These are phyloP conservation scores for Drosophila pectinifera DNA, from an alignment of 1,140 invertebrate genomes.

Conservation along the genomic window DNA sequence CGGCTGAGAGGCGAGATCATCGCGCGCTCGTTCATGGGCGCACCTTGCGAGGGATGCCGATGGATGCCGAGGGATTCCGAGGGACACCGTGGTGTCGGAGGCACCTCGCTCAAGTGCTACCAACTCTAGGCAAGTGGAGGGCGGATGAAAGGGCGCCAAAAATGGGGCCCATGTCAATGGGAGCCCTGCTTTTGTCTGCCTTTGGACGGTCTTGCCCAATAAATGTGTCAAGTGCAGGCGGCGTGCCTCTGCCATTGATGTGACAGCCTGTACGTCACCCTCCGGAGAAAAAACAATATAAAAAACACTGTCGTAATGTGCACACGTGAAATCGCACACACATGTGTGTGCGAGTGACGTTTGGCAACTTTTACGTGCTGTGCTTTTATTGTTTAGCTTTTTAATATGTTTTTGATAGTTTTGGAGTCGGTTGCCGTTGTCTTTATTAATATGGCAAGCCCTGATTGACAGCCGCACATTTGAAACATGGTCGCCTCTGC, in stretches of 20 bases:
- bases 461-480: conserved; percentile 50
- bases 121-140: conserved; percentile 37
- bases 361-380: conserved; percentile 54
- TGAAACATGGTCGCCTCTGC: conserved; percentile 1
- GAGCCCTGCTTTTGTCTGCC: conserved; percentile 73
- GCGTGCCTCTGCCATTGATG: conserved; percentile 73
- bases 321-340: conserved; percentile 30
- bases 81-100: conserved; percentile 1
- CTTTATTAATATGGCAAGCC: conserved; percentile 52
- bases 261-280: conserved; percentile 59
- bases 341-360: conserved; percentile 52
- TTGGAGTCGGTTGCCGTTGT: conserved; percentile 31
- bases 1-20: background rate
- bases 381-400: conserved; percentile 42
- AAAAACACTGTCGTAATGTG: conserved; percentile 16
- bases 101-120: conserved; percentile 32
- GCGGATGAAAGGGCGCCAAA: background rate
- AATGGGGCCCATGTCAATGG: conserved; percentile 47
- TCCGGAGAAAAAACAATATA: conserved; percentile 9
- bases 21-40: conserved; percentile 2
- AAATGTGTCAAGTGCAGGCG: conserved; percentile 81
- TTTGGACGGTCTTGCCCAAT: conserved; percentile 64
- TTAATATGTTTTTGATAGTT: conserved; percentile 56
- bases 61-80: conserved; percentile 3
- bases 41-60: conserved; percentile 11